Evolutionary conservation across 2,888 invertebrate species (phyloP), one percentile per base, ranked within the genome.

Genomic region (Tetanocera ferruginea): DNA sequence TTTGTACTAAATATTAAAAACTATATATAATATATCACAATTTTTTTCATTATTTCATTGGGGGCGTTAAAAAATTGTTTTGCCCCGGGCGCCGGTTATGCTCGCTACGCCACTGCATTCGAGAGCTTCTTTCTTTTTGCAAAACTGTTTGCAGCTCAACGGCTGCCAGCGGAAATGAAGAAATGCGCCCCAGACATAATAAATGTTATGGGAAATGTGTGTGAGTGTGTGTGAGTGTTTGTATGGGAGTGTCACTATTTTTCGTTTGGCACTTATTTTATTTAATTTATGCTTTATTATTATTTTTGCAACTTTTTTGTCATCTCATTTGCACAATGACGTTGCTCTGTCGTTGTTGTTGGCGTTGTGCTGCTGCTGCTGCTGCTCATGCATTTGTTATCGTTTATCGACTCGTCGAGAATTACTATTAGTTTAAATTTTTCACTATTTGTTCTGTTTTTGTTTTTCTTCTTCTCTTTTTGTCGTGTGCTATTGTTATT

Each of bases 111-210:
- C 8, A 31, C 67, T 9, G 19, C 43, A 9, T 69, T 25, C 49
- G 17, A 14, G 28, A 11, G 17, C 34, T 34, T 17, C 64, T 62
- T 23, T 28, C 17, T 51, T 25, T 4, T 49, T 49, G 23, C 6
- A 5, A 9, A 11, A 51, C 69, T 25, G 28, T 2, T 19, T 55
- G 19, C 55, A 23, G 19, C 28, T 60, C 31, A 64, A 62, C 17
- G 4, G 4, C 19, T 52, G 19, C 19, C 52, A 74, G 37, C 76
- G 76, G 76, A 76, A 76, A 52, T 76, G 76, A 57, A 57, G 69
- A 55, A 76, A 55, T 67, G 57, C 69, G 57, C 62, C 62, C 76
- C 76, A 76, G 76, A 76, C 76, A 69, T n/a, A 69, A 76, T 70
- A 52, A 76, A 76, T 70, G 51, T n/a, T n/a, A n/a, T n/a, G n/a